phyloP scores from a whole-genome alignment of 2,888 invertebrate species.

The Cheilosia variabilis region DNA sequence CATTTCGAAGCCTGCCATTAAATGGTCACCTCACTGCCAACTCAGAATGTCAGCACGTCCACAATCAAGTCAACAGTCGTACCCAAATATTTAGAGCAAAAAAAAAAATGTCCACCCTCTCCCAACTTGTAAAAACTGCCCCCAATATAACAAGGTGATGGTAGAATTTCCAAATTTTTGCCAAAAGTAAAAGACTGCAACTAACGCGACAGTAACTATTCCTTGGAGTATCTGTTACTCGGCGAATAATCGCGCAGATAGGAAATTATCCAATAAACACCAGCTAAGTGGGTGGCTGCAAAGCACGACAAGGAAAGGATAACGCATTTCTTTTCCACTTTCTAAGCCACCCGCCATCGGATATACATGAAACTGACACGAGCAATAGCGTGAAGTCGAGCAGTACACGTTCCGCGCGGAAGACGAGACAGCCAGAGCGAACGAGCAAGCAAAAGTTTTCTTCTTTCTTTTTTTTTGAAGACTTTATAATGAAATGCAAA shows the following conservation, averaged over 20 bases:
- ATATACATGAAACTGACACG: constrained; percentile 41
- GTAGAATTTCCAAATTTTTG: constrained; percentile 1
- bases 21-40: too few species aligned
- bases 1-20: too few species aligned
- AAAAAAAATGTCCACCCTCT: too few species aligned
- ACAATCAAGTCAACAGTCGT: too few species aligned
- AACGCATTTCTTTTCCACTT: constrained; percentile 39
- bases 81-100: too few species aligned
- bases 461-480: constrained; percentile 29
- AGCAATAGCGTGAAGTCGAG: constrained; percentile 13
- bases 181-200: constrained; percentile 25
- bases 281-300: constrained; percentile 22
- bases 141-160: too few species aligned
- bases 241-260: constrained; percentile 34
- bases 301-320: constrained; percentile 11
- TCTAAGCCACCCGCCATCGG: constrained; percentile 18
- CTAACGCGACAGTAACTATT: constrained; percentile 15
- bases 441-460: constrained; percentile 39
- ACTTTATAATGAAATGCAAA: constrained; percentile 72
- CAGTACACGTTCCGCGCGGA: background rate
- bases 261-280: constrained; percentile 54
- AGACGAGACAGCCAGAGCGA: background rate
- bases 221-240: constrained; percentile 18
- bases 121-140: too few species aligned
- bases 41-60: too few species aligned